Percentiles rank a stretch among this genome's conserved stretches.
Conservation (phyloP, 2,797 vertebrate genomes). For the Buphagus erythrorhynchus region DNA sequence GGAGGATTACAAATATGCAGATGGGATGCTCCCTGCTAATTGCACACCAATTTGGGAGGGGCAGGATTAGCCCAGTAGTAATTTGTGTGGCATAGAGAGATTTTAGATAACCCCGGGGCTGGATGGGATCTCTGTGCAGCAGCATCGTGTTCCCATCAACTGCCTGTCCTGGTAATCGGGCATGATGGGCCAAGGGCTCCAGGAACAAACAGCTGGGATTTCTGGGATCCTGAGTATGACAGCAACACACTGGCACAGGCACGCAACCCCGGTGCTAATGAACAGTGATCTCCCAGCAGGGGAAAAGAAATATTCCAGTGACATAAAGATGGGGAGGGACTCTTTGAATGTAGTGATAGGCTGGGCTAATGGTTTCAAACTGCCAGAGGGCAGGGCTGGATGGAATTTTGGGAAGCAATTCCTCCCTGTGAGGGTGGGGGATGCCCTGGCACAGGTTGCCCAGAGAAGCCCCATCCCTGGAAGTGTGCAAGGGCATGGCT, state of each 20-base stretch:
- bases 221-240: neutral
- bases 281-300: neutral
- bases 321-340: neutral
- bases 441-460: neutral
- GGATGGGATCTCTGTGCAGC: neutral
- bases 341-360: neutral
- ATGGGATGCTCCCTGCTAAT: neutral
- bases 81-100: neutral
- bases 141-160: neutral
- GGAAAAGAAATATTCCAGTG: neutral
- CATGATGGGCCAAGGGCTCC: neutral
- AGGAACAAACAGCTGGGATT: neutral
- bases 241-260: neutral
- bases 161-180: neutral
- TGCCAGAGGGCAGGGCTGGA: neutral
- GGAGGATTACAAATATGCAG: neutral
- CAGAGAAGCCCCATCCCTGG: neutral
- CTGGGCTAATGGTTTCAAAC: neutral
- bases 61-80: neutral
- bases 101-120: neutral
- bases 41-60: neutral
- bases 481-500: neutral
- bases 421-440: neutral
- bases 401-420: neutral
- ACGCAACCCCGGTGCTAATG: rapidly evolving